phyloP scores from a whole-genome alignment of 2,888 invertebrate species.

The Neoscelio sp. region DNA sequence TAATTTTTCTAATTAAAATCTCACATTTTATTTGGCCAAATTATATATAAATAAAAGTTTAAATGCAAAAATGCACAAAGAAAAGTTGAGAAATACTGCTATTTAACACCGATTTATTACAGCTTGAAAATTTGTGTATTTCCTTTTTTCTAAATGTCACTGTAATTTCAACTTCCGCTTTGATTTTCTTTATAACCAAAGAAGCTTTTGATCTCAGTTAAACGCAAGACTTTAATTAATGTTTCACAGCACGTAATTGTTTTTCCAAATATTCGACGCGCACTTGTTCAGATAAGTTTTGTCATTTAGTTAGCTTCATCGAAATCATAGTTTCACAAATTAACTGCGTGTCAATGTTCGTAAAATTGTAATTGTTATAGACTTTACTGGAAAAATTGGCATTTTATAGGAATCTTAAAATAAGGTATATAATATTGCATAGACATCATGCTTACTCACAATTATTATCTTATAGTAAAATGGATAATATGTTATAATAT shows the following conservation, averaged over 20 bases:
- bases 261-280: background rate
- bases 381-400: too few relatives aligned
- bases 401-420: background rate
- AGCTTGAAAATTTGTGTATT: constrained; percentile 1
- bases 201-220: constrained; percentile 2
- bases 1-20: too few relatives aligned
- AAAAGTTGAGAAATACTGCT: constrained; percentile 1
- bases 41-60: background rate
- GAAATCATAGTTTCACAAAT: background rate
- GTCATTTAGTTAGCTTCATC: background rate
- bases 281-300: background rate
- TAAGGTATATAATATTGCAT: too few relatives aligned
- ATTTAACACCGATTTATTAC: background rate
- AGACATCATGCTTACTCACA: too few relatives aligned
- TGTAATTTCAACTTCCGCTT: background rate
- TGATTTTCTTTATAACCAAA: constrained; percentile 23
- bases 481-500: too few relatives aligned
- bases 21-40: background rate
- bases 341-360: too few relatives aligned
- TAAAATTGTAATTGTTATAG: too few relatives aligned
- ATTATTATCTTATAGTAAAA: too few relatives aligned
- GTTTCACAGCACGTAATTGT: background rate
- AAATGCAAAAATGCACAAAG: constrained; percentile 3
- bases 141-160: background rate
- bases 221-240: constrained; percentile 2